Conservation (phyloP, 2,888 invertebrate species). For the Scaptomyza cyrtandrae region DNA sequence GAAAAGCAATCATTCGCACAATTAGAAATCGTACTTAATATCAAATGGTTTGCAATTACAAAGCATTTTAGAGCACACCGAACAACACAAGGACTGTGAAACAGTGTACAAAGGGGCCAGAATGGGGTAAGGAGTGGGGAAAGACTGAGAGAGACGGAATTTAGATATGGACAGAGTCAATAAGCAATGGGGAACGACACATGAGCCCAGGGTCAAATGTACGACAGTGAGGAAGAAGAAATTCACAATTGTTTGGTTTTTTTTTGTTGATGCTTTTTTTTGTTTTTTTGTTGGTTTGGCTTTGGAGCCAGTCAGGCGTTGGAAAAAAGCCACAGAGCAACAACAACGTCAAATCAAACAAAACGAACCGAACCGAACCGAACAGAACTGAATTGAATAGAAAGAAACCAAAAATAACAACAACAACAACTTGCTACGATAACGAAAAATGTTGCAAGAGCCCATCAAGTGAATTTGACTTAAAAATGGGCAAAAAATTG, state of each 20-base stretch:
- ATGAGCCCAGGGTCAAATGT: constrained; percentile 51
- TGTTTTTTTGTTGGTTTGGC: constrained; percentile 18
- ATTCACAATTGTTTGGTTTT: constrained; percentile 55
- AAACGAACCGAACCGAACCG: constrained; percentile 27
- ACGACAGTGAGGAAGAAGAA: constrained; percentile 18
- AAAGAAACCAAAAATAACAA: constrained; percentile 13
- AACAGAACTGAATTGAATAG: constrained; percentile 17
- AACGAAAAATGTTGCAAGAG: constrained; percentile 57
- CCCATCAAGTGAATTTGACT: constrained; percentile 73
- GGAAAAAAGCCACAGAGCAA: constrained; percentile 45
- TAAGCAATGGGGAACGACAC: constrained; percentile 42
- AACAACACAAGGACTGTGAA: constrained; percentile 15
- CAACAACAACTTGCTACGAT: constrained; percentile 37
- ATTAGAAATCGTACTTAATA: constrained; percentile 77
- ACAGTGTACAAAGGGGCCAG: background rate
- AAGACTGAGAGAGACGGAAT: too few species aligned
- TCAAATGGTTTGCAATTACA: constrained; percentile 77
- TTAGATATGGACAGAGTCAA: constrained; percentile 22
- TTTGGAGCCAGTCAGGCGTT: constrained; percentile 32
- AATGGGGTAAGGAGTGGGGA: background rate
- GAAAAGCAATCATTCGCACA: constrained; percentile 76
- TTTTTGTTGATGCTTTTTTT: background rate
- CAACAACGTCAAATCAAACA: constrained; percentile 58
- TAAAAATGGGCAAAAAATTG: constrained; percentile 79
- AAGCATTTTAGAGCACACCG: constrained; percentile 63